A percentile compares a stretch with the other conserved stretches of the same genome.
phyloP scores from a whole-genome alignment of 2,888 invertebrate genomes.

The Polyommatus icarus region DNA sequence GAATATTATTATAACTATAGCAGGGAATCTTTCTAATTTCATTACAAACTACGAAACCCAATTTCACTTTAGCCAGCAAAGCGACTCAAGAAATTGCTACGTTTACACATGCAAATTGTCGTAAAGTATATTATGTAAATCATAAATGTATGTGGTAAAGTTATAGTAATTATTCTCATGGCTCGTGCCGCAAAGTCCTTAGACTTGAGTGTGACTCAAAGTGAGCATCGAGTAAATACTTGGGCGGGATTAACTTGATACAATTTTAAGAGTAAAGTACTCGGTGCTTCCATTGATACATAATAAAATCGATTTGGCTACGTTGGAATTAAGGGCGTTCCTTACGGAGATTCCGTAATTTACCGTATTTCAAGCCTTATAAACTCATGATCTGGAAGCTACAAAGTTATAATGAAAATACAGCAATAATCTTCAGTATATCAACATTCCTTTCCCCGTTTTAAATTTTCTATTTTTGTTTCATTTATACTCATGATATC shows the following conservation, averaged over 20 bases:
- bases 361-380: too few relatives aligned
- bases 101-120: not conserved
- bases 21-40: too few relatives aligned
- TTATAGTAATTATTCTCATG: not conserved
- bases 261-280: slow-evolving; percentile 56
- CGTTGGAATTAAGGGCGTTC: not conserved
- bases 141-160: not conserved
- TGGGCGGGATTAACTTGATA: slow-evolving; percentile 53
- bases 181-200: not conserved
- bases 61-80: not conserved
- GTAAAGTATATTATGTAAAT: not conserved
- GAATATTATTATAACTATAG: too few relatives aligned
- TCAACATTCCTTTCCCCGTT: too few relatives aligned
- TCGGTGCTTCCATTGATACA: not conserved
- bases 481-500: too few relatives aligned
- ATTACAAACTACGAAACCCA: not conserved
- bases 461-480: too few relatives aligned
- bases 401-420: too few relatives aligned
- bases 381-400: too few relatives aligned
- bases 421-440: too few relatives aligned
- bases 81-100: not conserved
- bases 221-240: slow-evolving; percentile 4
- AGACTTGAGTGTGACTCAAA: slow-evolving; percentile 6
- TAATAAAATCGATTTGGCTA: not conserved
- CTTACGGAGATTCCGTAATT: too few relatives aligned